phyloP scores from a whole-genome alignment of 2,888 invertebrate species.

The Lepidocyrtinus sp. region DNA sequence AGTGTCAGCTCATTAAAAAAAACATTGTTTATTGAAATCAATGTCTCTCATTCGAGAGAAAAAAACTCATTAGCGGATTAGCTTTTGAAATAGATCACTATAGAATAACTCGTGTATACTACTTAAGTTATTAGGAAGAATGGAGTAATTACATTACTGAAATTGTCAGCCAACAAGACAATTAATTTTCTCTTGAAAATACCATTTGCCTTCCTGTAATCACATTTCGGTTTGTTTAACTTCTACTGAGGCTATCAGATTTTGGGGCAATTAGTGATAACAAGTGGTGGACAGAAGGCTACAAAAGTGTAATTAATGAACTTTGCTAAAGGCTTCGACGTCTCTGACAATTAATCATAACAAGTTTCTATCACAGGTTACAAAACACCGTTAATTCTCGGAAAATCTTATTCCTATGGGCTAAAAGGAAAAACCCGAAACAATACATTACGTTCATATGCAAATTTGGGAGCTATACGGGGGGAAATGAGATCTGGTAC shows the following conservation, averaged over 20 bases:
- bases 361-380: no score
- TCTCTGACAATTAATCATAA: background rate
- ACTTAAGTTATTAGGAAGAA: background rate
- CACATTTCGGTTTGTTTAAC: background rate
- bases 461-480: no score
- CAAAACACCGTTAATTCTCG: no score
- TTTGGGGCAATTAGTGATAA: background rate
- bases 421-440: no score
- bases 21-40: constrained; percentile 68
- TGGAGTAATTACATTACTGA: background rate
- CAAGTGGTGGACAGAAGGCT: constrained; percentile 7
- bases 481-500: no score
- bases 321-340: background rate
- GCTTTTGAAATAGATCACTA: constrained; percentile 5
- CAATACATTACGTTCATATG: no score
- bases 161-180: constrained; percentile 6
- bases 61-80: constrained; percentile 67
- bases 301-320: constrained; percentile 10
- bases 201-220: background rate
- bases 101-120: background rate
- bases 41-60: constrained; percentile 35
- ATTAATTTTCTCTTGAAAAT: background rate
- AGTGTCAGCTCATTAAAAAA: constrained; percentile 65
- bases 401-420: no score
- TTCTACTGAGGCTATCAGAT: no score